Evolutionary conservation across 2,888 invertebrate species (phyloP), one percentile per base, ranked within the genome.

Genomic region (Eupithecia inturbata): DNA sequence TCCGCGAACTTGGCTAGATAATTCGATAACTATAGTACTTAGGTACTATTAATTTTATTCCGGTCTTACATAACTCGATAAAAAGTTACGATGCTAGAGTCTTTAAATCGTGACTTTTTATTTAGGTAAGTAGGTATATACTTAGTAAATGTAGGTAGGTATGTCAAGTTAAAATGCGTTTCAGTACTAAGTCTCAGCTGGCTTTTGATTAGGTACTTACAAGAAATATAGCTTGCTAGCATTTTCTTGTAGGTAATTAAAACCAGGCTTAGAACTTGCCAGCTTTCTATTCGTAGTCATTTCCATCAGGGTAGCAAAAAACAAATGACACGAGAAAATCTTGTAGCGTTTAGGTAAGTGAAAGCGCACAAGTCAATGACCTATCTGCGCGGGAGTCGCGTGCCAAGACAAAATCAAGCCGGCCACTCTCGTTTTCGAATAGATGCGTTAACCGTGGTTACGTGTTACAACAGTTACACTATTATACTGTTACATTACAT

Each of bases 381-480:
- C 91, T 87, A 66, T 66, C 87, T 84, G 82, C 73, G 79, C 68
- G 67, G 74, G 82, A 78, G 87, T 91, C 86, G 92, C 91, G 92
- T 92, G 93, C 88, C 87, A 87, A 87, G 86, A 90, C 89, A 87
- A 89, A 92, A 92, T 91, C 90, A 90, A 91, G 90, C 88, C 87
- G 85, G 85, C 88, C 88, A 92, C 92, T 93, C 92, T 92, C 92
- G 87, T 89, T 92, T 88, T 91, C 88, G 80, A 80, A 87, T 86
- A 85, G 79, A 79, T 82, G 82, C 81, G 89, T 89, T 90, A 86
- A 85, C 84, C 76, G 82, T 70, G 63, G 82, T 83, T 87, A 89
- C 90, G 84, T 86, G 85, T 87, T 89, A 89, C 86, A 64, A 71
- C 76, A 67, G 71, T 76, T 76, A 82, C 84, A 86, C 68, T 73